Evolutionary conservation across 2,797 vertebrate species (phyloP).

Genomic region (Furcifer pardalis): DNA sequence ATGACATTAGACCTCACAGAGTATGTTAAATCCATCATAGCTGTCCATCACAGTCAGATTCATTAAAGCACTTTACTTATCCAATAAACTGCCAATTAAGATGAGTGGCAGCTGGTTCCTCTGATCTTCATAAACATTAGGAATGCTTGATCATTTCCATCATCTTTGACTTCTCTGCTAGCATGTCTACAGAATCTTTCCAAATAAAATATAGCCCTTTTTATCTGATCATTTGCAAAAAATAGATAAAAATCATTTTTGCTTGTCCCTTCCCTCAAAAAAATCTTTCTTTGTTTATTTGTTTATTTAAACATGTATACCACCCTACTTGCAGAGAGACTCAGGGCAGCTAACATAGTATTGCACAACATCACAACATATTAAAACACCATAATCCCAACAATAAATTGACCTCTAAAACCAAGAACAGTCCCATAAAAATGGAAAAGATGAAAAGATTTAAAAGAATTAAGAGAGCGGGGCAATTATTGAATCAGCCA

Average conservation of each 20-base stretch:
- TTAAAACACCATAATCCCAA: too few species aligned
- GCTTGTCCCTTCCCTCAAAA: neutral
- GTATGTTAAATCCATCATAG: slow-evolving; percentile 50
- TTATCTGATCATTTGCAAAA: slow-evolving; percentile 25
- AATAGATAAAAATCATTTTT: slow-evolving; percentile 32
- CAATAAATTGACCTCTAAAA: too few species aligned
- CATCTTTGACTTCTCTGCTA: slow-evolving; percentile 56
- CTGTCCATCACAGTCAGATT: slow-evolving; percentile 60
- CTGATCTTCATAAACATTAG: slow-evolving; percentile 52
- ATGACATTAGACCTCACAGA: slow-evolving; percentile 30
- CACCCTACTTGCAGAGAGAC: too few species aligned
- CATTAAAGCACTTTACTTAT: slow-evolving; percentile 48
- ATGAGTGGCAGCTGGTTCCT: slow-evolving; percentile 47
- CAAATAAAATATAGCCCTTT: neutral
- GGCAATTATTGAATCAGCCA: too few species aligned
- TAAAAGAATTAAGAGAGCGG: too few species aligned
- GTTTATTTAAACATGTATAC: too few species aligned
- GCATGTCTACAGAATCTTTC: neutral
- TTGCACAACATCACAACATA: too few species aligned
- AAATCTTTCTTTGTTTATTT: too few species aligned
- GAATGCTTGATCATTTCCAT: slow-evolving; percentile 59
- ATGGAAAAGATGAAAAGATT: too few species aligned
- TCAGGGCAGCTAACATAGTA: too few species aligned
- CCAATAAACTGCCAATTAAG: slow-evolving; percentile 44
- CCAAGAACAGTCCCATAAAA: too few species aligned